Conservation (phyloP, 2,113 vertebrate genomes). For the Raja brachyura region DNA sequence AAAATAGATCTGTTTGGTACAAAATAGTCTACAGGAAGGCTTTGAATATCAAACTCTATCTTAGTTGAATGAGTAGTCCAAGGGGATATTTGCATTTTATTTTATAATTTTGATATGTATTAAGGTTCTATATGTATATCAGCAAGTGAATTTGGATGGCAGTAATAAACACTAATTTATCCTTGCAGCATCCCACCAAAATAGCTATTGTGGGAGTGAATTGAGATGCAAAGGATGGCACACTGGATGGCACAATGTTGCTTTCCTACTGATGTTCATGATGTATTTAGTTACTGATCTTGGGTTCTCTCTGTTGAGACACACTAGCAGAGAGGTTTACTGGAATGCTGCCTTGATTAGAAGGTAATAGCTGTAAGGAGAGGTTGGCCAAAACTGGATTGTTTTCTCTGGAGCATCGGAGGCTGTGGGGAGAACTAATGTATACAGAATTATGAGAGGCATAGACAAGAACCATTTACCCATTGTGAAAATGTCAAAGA, state of each 20-base stretch:
- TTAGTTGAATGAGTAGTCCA: constrained; percentile 1
- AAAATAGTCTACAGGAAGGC: not conserved
- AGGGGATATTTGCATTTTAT: constrained; percentile 7
- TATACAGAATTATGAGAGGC: too few relatives aligned
- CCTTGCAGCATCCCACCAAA: not conserved
- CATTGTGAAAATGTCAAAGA: too few relatives aligned
- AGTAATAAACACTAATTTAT: not conserved
- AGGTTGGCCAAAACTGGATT: too few relatives aligned
- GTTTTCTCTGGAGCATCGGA: too few relatives aligned
- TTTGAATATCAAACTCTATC: constrained; percentile 22
- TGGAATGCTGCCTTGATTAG: too few relatives aligned
- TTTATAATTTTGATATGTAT: not conserved
- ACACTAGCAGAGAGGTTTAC: not conserved
- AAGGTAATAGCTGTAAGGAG: too few relatives aligned
- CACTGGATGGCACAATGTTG: not conserved
- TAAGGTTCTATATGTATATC: constrained; percentile 1
- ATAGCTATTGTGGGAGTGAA: not conserved
- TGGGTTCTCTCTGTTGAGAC: not conserved
- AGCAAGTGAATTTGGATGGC: not conserved
- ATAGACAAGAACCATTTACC: too few relatives aligned
- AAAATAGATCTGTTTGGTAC: constrained; percentile 15
- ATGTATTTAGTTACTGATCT: not conserved
- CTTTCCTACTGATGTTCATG: not conserved
- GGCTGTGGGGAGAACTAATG: too few relatives aligned
- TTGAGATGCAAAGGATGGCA: not conserved